Evolutionary conservation across 2,797 vertebrate species (phyloP).

Genomic region (Channa striata): DNA sequence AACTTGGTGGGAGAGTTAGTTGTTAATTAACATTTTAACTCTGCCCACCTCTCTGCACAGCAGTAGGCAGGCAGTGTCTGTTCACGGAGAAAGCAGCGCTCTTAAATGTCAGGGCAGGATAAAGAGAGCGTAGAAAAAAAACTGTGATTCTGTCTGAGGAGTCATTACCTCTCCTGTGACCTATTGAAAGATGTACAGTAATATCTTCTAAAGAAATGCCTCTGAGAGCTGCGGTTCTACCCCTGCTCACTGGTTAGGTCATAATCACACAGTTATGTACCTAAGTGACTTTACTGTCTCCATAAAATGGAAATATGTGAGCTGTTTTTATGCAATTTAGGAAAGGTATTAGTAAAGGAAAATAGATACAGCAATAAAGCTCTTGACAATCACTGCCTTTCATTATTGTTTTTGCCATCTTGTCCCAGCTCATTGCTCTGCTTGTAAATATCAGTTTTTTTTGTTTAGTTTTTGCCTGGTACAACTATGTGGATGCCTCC

Average conservation of each 20-base stretch:
- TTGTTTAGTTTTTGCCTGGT: background rate
- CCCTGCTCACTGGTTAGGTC: slow-evolving; percentile 38
- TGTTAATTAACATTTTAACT: slow-evolving; percentile 72
- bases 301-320: slow-evolving; percentile 68
- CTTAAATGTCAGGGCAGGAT: slow-evolving; percentile 73
- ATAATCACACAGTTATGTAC: slow-evolving; percentile 66
- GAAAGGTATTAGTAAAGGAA: slow-evolving; percentile 51
- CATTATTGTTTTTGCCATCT: slow-evolving; percentile 37
- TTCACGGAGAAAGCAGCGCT: slow-evolving; percentile 40
- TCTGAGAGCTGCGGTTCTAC: slow-evolving; percentile 36
- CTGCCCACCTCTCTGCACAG: slow-evolving; percentile 37
- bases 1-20: slow-evolving; percentile 41
- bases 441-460: slow-evolving; percentile 46
- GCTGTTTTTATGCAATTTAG: slow-evolving; percentile 54
- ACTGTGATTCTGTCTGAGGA: slow-evolving; percentile 59
- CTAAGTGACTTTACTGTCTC: slow-evolving; percentile 64
- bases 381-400: slow-evolving; percentile 49
- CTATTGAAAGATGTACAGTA: slow-evolving; percentile 66
- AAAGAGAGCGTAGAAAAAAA: slow-evolving; percentile 59
- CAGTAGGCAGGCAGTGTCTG: slow-evolving; percentile 17
- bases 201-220: slow-evolving; percentile 59
- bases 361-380: slow-evolving; percentile 41
- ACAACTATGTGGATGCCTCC: slow-evolving; percentile 34
- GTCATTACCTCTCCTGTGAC: slow-evolving; percentile 68
- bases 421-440: slow-evolving; percentile 57